Conservation (phyloP, 2,888 invertebrate genomes). For the Hydropsyche betteni region DNA sequence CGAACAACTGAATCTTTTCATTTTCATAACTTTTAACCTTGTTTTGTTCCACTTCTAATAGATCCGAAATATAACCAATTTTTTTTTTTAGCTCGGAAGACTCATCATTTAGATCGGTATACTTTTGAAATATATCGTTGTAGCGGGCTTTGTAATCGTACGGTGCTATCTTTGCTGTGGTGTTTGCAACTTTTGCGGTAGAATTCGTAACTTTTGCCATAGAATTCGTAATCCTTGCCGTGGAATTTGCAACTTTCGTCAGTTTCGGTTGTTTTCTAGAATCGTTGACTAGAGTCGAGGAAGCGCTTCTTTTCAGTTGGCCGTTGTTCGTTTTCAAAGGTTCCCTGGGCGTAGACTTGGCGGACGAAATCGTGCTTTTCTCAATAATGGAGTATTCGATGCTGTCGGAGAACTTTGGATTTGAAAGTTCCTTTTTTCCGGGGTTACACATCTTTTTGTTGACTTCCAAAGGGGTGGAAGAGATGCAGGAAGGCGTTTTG, state of each 20-base stretch:
- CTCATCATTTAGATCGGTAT: constrained; percentile 66
- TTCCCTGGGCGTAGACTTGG: background rate
- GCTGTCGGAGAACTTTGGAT: constrained; percentile 3
- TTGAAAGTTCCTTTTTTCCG: background rate
- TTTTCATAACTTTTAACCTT: constrained; percentile 56
- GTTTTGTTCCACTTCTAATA: constrained; percentile 65
- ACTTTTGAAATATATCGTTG: constrained; percentile 69
- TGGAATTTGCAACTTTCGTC: constrained; percentile 58
- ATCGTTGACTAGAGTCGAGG: constrained; percentile 20
- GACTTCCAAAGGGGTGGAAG: constrained; percentile 36
- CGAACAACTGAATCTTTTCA: constrained; percentile 60
- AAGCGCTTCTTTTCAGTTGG: constrained; percentile 42
- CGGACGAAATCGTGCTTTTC: background rate
- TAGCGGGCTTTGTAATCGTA: constrained; percentile 75
- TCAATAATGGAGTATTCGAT: constrained; percentile 11
- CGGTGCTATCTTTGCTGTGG: constrained; percentile 67
- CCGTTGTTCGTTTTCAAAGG: background rate
- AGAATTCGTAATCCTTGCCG: constrained; percentile 64
- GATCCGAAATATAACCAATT: constrained; percentile 64
- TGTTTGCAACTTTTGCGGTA: constrained; percentile 58
- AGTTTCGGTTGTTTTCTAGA: constrained; percentile 55
- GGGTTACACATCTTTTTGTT: constrained; percentile 1
- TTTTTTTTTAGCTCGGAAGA: constrained; percentile 64
- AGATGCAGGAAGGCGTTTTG: constrained; percentile 16
- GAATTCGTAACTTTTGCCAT: too few species aligned